Evolutionary conservation across 2,797 vertebrate species (phyloP), one percentile per base, ranked within the genome.

Genomic region (Falco concolor): DNA sequence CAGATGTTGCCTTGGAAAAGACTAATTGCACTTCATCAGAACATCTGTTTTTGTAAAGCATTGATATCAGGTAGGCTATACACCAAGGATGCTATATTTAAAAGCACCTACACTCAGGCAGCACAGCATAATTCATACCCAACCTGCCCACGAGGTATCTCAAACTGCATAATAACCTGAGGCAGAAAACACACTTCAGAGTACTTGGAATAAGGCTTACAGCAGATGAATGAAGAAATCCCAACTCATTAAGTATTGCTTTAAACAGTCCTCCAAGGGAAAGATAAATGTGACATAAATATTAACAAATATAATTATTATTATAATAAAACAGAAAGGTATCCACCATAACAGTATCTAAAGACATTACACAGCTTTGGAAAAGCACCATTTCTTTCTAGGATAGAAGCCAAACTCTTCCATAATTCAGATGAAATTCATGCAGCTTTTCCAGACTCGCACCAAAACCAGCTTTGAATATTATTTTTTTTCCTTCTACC

Each of bases 371-470:
- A 70, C 4, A 87, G 79, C 36, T 93, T 86, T 92, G 52, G 70
- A 92, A 95, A 94, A 92, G 44, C 47, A 73, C 15, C 8, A 16
- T 15, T 42, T 74, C 49, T 84, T 84, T 90, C 86, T 70, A 95
- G 74, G 84, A 92, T 49, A 76, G 78, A 79, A 90, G 74, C 70
- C 80, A 90, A 96, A 90, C 40, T 34, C 36, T 74, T 92, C 70
- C 36, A 87, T 54, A 40, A 79, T 59, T 70, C 47, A 89, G 44
- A 53, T 18, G 7, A 90, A 89, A 82, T 82, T 52, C 59, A 94
- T 69, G n/a, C 74, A 82, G 59, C 20, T 89, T 94, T 91, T 91
- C 12, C 67, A 92, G 61, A 93, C 13, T 18, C n/a, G 76, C n/a
- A 79, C 2, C 59, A 47, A 93, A 91, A 75, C 5, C 38, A 78